Evolutionary conservation across 2,797 vertebrate genomes (phyloP).

Genomic region (Morus bassanus): DNA sequence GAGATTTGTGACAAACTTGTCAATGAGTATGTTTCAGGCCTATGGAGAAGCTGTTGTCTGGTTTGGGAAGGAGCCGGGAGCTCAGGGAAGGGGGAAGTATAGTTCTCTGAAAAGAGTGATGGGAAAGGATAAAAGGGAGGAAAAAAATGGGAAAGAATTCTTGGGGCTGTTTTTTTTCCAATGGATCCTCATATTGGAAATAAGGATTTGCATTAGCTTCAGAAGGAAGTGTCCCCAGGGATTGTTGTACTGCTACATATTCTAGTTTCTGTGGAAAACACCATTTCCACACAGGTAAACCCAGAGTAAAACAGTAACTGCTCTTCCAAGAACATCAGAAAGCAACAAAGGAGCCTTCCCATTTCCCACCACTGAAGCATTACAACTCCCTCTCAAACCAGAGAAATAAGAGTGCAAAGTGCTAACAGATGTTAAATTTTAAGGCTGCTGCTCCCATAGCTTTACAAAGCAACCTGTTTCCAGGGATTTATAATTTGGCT

Average conservation of each 20-base stretch:
- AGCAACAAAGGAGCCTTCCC: not conserved
- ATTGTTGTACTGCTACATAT: not conserved
- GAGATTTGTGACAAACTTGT: conserved; percentile 97
- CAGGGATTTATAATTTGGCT: not conserved
- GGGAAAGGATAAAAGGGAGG: not conserved
- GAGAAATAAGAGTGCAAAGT: not conserved
- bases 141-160: not conserved
- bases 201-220: not conserved
- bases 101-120: not conserved
- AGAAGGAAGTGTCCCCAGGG: not conserved
- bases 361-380: not conserved
- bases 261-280: not conserved
- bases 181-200: not conserved
- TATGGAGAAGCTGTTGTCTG: not conserved
- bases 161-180: not conserved
- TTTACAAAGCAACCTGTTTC: not conserved
- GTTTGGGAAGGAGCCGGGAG: not conserved
- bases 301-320: not conserved
- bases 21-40: conserved; percentile 82
- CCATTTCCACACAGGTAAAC: not conserved
- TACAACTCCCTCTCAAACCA: not conserved
- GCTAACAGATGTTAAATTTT: not conserved
- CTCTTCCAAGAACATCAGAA: not conserved
- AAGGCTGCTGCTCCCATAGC: not conserved
- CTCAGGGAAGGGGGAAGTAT: not conserved